Evolutionary conservation across 2,888 invertebrate species (phyloP).

Genomic region (Halocaridina rubra): DNA sequence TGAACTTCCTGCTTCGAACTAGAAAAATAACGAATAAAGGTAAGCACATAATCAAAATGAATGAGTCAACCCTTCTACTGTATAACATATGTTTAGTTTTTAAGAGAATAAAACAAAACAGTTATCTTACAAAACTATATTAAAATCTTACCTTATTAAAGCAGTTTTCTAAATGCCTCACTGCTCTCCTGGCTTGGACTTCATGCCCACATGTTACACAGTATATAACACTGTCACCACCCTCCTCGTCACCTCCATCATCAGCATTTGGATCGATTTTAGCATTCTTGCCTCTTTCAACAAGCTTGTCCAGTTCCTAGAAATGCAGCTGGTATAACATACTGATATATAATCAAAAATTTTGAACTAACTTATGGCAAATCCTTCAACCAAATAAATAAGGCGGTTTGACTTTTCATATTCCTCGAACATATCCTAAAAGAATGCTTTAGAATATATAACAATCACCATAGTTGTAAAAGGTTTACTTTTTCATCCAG

Average conservation of each 20-base stretch:
- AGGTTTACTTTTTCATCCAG: too few relatives aligned
- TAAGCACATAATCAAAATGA: too few relatives aligned
- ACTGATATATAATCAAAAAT: not conserved
- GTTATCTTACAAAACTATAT: too few relatives aligned
- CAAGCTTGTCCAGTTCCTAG: conserved; percentile 71
- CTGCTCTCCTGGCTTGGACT: conserved; percentile 89
- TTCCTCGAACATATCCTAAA: not conserved
- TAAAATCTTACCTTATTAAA: conserved; percentile 84
- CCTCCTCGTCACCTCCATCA: conserved; percentile 75
- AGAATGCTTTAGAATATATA: too few relatives aligned
- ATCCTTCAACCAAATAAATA: not conserved
- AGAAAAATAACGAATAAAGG: too few relatives aligned
- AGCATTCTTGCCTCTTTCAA: conserved; percentile 82
- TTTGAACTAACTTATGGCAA: not conserved
- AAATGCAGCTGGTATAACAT: conserved; percentile 10
- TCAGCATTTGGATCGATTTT: conserved; percentile 74
- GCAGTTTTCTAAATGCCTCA: conserved; percentile 98
- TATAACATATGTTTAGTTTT: too few relatives aligned
- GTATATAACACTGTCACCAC: conserved; percentile 81
- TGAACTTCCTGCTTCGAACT: too few relatives aligned
- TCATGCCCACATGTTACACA: conserved; percentile 98
- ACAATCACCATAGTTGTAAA: too few relatives aligned
- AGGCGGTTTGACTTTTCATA: not conserved
- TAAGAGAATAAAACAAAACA: too few relatives aligned
- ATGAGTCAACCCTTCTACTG: too few relatives aligned